Conservation (phyloP, 2,113 vertebrate genomes). For the Fulica atra region DNA sequence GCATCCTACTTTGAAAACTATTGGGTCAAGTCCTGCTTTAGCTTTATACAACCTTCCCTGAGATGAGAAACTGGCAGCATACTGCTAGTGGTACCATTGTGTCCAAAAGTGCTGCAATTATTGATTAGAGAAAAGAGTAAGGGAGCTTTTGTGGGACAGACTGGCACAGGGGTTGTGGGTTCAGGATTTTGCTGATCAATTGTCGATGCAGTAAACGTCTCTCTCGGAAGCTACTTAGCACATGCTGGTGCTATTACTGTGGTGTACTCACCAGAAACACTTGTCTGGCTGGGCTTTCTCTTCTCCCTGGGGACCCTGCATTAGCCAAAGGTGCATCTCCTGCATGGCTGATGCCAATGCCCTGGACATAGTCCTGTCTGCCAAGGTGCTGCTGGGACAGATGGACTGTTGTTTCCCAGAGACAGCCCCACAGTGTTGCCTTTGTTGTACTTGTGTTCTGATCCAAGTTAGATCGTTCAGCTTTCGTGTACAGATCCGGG, state of each 20-base stretch:
- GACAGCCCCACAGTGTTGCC: neutral
- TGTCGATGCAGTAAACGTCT: neutral
- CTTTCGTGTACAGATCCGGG: no score
- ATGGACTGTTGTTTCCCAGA: neutral
- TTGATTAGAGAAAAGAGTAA: neutral
- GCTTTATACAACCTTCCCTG: neutral
- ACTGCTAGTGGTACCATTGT: neutral
- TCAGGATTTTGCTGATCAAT: neutral
- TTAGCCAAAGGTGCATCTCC: neutral
- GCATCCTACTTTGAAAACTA: neutral
- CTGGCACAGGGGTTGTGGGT: neutral
- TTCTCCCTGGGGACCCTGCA: neutral
- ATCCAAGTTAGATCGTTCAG: neutral
- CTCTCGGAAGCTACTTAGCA: neutral
- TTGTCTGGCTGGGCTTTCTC: neutral
- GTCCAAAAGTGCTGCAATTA: neutral
- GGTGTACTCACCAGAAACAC: neutral
- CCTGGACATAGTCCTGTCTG: neutral
- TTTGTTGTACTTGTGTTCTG: neutral
- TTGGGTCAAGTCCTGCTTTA: neutral
- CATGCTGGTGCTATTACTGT: neutral
- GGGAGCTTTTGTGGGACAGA: neutral
- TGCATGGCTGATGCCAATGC: accelerated
- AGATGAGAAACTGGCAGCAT: neutral
- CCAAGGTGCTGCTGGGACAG: neutral